phyloP scores from a whole-genome alignment of 2,888 invertebrate species.

The Pachydiplax longipennis region DNA sequence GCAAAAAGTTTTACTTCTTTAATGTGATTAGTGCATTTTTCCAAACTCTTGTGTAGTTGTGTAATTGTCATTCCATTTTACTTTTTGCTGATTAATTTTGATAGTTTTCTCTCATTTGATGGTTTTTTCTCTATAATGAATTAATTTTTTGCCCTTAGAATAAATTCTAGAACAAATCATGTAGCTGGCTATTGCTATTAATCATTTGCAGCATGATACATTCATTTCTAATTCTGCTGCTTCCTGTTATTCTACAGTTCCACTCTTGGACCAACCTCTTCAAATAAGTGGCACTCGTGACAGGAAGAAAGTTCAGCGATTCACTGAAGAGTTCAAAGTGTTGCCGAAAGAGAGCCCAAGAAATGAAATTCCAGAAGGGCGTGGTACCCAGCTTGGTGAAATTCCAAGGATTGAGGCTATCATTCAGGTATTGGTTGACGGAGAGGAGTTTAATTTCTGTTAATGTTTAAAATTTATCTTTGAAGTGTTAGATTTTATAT shows the following conservation, averaged over 20 bases:
- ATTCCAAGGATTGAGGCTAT: slow-evolving; percentile 69
- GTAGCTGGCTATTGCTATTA: background rate
- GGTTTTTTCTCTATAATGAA: background rate
- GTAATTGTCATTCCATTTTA: too few species aligned
- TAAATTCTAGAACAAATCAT: too few species aligned
- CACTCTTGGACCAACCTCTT: slow-evolving; percentile 42
- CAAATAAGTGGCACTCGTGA: slow-evolving; percentile 40
- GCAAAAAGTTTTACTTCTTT: too few species aligned
- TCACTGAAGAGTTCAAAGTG: slow-evolving; percentile 24
- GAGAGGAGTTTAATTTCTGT: too few species aligned
- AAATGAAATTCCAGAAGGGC: slow-evolving; percentile 69
- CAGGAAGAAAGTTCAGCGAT: slow-evolving; percentile 34
- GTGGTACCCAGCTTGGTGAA: slow-evolving; percentile 72
- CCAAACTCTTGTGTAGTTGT: too few species aligned
- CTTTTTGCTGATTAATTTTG: background rate
- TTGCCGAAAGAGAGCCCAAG: slow-evolving; percentile 51
- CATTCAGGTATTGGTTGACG: slow-evolving; percentile 49
- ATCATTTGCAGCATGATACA: too few species aligned
- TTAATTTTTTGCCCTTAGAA: too few species aligned
- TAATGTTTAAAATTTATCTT: background rate
- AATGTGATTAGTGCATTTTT: too few species aligned
- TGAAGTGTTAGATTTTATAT: background rate
- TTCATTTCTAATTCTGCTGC: background rate
- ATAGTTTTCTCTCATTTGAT: background rate
- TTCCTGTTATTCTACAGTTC: background rate